A percentile compares a stretch with the other conserved stretches of the same genome.
These are phyloP conservation scores for Glossophaga mutica DNA, from an alignment of 2,797 vertebrate genomes.

Conservation along the genomic window DNA sequence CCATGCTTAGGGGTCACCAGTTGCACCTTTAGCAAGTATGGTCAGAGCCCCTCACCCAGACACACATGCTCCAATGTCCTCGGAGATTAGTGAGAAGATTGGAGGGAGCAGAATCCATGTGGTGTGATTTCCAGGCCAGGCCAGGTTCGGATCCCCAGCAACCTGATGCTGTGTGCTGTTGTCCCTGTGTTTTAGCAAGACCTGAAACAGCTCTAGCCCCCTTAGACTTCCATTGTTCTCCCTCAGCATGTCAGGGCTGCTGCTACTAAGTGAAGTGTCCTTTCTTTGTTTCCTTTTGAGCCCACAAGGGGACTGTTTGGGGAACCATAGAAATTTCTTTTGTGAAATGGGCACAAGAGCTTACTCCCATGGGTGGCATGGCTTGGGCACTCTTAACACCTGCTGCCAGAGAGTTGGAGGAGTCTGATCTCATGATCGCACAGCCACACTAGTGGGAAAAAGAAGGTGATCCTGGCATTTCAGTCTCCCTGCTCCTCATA, in stretches of 20 bases:
- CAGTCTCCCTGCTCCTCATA: not conserved
- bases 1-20: not conserved
- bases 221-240: accelerated
- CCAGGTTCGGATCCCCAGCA: too few species aligned
- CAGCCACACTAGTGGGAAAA: too few species aligned
- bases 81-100: not conserved
- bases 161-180: accelerated
- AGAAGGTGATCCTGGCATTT: not conserved
- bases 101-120: accelerated
- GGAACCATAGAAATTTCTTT: not conserved
- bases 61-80: not conserved
- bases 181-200: not conserved
- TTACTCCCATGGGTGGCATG: accelerated
- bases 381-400: too few species aligned
- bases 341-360: not conserved
- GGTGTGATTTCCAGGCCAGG: accelerated
- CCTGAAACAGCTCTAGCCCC: too few species aligned
- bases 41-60: accelerated
- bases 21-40: accelerated
- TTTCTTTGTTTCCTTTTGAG: not conserved
- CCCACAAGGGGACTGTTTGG: not conserved
- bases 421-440: accelerated
- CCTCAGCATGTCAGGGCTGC: accelerated
- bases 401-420: not conserved
- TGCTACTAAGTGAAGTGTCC: not conserved